phyloP scores from a whole-genome alignment of 2,797 vertebrate species.

The Rhinatrema bivittatum region DNA sequence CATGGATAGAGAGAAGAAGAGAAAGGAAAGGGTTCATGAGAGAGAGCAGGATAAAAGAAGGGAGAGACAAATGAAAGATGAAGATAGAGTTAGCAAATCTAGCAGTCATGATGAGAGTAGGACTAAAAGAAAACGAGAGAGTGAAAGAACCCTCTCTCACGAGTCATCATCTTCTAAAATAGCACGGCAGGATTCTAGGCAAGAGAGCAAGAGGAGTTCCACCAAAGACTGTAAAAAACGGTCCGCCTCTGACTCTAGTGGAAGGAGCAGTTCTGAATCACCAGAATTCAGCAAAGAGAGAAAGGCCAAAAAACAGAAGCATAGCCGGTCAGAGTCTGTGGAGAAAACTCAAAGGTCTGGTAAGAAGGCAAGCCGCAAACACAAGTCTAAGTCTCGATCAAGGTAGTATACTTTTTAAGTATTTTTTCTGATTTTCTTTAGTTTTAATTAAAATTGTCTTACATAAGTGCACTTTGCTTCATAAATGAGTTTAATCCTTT shows the following conservation, averaged over 20 bases:
- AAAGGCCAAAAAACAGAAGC: constrained; percentile 96
- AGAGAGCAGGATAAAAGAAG: constrained; percentile 72
- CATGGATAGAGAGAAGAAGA: constrained; percentile 75
- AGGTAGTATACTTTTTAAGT: constrained; percentile 98
- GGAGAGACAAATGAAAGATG: constrained; percentile 71
- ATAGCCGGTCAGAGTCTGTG: constrained; percentile 92
- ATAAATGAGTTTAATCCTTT: constrained; percentile 46
- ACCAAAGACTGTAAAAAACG: constrained; percentile 83
- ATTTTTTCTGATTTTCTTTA: constrained; percentile 55
- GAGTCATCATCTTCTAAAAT: constrained; percentile 68
- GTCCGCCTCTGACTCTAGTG: constrained; percentile 87
- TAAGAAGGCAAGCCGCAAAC: constrained; percentile 99
- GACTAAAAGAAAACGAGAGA: constrained; percentile 67
- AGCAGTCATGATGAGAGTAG: constrained; percentile 71
- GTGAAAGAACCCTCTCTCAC: constrained; percentile 69
- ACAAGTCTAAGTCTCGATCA: constrained; percentile 99
- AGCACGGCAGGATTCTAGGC: constrained; percentile 77
- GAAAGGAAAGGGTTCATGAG: constrained; percentile 72
- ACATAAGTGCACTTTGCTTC: constrained; percentile 58
- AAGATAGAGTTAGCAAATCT: constrained; percentile 72
- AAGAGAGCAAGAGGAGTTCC: constrained; percentile 77
- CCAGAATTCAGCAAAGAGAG: constrained; percentile 95
- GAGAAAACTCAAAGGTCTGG: constrained; percentile 99
- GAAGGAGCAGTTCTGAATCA: constrained; percentile 80
- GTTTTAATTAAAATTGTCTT: constrained; percentile 47